A percentile compares a stretch with the other conserved stretches of the same genome.
phyloP scores from a whole-genome alignment of 2,113 vertebrate species.

The Candoia aspera region DNA sequence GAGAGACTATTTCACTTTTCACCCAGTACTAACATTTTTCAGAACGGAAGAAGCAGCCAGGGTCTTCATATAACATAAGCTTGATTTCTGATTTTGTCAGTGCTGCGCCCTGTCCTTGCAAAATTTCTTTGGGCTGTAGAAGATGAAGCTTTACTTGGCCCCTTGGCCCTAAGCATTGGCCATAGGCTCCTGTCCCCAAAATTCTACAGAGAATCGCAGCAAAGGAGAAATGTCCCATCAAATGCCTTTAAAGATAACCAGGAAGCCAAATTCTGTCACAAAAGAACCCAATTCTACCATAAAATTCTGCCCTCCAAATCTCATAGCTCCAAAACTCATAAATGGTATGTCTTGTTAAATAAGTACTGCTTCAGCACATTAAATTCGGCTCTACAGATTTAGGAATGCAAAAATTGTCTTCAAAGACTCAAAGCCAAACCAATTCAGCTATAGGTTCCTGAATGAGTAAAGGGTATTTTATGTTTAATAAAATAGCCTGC shows the following conservation, averaged over 20 bases:
- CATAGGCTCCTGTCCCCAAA: not conserved
- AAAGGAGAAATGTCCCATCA: slow-evolving; percentile 28
- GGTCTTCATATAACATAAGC: not conserved
- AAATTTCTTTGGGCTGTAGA: not conserved
- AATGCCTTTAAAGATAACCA: not conserved
- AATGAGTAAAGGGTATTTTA: too few relatives aligned
- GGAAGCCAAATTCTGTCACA: not conserved
- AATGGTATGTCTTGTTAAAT: not conserved
- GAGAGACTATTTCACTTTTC: slow-evolving; percentile 18
- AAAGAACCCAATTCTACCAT: not conserved
- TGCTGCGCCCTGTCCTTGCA: not conserved
- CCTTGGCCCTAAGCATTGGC: not conserved
- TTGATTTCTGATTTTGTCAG: not conserved
- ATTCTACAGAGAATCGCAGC: not conserved
- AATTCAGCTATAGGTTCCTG: not conserved
- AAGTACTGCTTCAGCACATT: not conserved
- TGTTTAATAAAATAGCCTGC: not conserved
- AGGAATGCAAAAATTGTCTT: not conserved
- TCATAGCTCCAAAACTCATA: not conserved
- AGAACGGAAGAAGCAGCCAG: not conserved
- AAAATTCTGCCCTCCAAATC: not conserved
- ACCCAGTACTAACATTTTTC: not conserved
- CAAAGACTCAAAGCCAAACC: slow-evolving; percentile 48
- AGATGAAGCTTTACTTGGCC: not conserved
- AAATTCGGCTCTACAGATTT: not conserved